These are phyloP conservation scores for Zophobas morio DNA, from an alignment of 1,140 invertebrate genomes.

Conservation along the genomic window DNA sequence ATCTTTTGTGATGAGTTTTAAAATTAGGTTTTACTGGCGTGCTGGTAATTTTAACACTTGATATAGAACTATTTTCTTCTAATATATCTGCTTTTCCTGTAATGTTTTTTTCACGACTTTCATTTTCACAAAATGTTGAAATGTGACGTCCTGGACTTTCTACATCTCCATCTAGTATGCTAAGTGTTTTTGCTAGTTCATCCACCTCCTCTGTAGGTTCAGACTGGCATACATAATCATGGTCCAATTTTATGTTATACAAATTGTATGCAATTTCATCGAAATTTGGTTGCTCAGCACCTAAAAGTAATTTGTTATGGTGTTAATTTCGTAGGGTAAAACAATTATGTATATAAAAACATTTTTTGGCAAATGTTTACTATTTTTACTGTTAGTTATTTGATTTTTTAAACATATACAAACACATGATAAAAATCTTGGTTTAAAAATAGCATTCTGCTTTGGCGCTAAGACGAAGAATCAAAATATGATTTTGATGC, in stretches of 20 bases:
- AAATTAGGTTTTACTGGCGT: neutral
- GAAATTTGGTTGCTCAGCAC: conserved; percentile 63
- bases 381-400: too few species aligned
- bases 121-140: conserved; percentile 50
- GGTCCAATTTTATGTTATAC: conserved; percentile 75
- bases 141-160: conserved; percentile 8
- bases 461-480: too few species aligned
- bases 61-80: conserved; percentile 4
- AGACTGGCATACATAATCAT: conserved; percentile 75
- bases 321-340: neutral
- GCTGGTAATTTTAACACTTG: neutral
- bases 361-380: too few species aligned
- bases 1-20: conserved; percentile 6
- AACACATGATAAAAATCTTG: too few species aligned
- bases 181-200: conserved; percentile 64
- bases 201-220: conserved; percentile 55
- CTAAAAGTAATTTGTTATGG: conserved; percentile 54
- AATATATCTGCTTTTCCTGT: neutral
- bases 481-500: too few species aligned
- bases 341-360: too few species aligned
- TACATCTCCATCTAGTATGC: conserved; percentile 62
- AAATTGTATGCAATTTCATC: conserved; percentile 70
- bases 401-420: too few species aligned
- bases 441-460: too few species aligned
- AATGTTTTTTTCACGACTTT: neutral